Conservation (phyloP, 1,140 invertebrate genomes). For the Calliphora vicina region DNA sequence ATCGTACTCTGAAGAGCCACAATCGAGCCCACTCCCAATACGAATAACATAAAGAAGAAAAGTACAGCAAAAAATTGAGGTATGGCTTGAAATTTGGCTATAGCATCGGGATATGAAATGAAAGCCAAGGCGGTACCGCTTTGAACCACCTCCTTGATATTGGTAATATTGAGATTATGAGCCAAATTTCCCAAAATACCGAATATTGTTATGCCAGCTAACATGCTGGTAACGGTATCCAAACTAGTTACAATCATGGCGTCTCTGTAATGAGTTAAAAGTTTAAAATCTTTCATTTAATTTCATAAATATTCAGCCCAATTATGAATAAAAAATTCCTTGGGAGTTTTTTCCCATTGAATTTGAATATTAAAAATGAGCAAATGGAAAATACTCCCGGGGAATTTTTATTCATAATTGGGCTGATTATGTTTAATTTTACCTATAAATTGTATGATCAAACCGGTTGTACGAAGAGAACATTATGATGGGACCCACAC, state of each 20-base stretch:
- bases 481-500: slow-evolving; percentile 80
- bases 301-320: no score
- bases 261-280: slow-evolving; percentile 67
- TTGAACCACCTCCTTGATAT: slow-evolving; percentile 68
- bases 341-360: no score
- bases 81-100: slow-evolving; percentile 78
- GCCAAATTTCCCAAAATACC: slow-evolving; percentile 78
- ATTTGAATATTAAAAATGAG: no score
- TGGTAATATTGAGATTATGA: slow-evolving; percentile 67
- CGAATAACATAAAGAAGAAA: slow-evolving; percentile 89
- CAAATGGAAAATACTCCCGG: no score
- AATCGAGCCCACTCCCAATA: slow-evolving; percentile 79
- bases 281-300: not conserved
- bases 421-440: no score
- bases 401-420: no score
- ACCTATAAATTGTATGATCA: slow-evolving; percentile 85
- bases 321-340: no score
- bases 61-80: slow-evolving; percentile 84
- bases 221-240: slow-evolving; percentile 78
- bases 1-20: slow-evolving; percentile 74
- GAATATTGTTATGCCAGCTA: slow-evolving; percentile 84
- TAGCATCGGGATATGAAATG: slow-evolving; percentile 89
- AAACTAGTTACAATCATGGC: slow-evolving; percentile 75
- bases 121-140: slow-evolving; percentile 82
- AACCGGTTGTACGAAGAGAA: slow-evolving; percentile 87